Evolutionary conservation across 2,113 vertebrate species (phyloP), one percentile per base, ranked within the genome.

Genomic region (Phalacrocorax aristotelis): DNA sequence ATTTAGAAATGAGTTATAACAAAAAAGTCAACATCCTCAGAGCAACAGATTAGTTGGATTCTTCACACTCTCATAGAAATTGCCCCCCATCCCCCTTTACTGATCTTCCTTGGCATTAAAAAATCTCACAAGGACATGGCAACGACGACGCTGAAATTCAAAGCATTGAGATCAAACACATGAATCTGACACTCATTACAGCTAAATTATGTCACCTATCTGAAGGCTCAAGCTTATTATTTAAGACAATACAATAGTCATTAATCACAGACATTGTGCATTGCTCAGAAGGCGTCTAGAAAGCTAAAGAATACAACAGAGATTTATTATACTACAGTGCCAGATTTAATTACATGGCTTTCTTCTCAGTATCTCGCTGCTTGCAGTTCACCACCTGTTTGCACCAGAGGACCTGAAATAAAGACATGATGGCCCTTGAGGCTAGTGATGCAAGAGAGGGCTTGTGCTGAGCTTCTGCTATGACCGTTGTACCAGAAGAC

Each of bases 341-440:
- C 83, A 89, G 80, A 90, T 96, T 92, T 95, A 97, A 96, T 97
- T 95, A 95, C 94, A 93, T 23, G 74, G 83, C 38, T 93, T 96
- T 93, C 87, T 92, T 83, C 82, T 86, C 49, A 38, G 65, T 34
- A 74, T 83, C 89, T 74, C 2, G 0, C 55, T 6, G 5, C 77
- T 88, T 96, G 83, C 80, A 85, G 87, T 91, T 95, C 93, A 95
- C 78, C 94, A 96, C 95, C 95, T 96, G 93, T 96, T 96, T 95
- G 93, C 89, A 94, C 81, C 84, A 90, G 87, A 91, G 84, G 66
- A 88, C n/a, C 38, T 22, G 46, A 90, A 96, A 88, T 66, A 91
- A 93, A 87, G 74, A 87, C 1, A 0, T 22, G 72, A 40, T 15
- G 5, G 76, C 74, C 72, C 78, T 78, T 5, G 65, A 90, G 89